phyloP scores from a whole-genome alignment of 2,113 vertebrate genomes.

The Corythornis cristatus region DNA sequence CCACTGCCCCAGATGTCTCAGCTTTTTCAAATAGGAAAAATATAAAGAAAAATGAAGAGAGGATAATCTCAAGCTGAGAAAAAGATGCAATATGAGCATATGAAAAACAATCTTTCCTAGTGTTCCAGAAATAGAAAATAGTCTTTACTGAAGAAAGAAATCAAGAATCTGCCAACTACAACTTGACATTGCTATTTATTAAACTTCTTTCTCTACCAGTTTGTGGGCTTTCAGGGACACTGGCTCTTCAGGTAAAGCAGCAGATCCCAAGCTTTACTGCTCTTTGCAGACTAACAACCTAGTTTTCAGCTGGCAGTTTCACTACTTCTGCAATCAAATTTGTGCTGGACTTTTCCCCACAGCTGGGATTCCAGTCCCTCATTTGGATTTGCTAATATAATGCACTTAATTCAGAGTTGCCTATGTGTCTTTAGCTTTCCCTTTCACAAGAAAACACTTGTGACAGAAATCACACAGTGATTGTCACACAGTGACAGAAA shows the following conservation, averaged over 20 bases:
- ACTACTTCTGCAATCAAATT: not conserved
- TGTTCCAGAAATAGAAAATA: not conserved
- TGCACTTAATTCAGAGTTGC: not conserved
- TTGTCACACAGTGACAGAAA: not conserved
- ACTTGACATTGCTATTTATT: not conserved
- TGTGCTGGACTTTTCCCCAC: not conserved
- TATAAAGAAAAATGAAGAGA: not conserved
- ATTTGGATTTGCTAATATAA: not conserved
- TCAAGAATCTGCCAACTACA: not conserved
- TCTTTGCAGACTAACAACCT: not conserved
- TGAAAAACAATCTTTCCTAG: not conserved
- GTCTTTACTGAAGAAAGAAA: not conserved
- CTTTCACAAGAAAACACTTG: not conserved
- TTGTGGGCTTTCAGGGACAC: not conserved
- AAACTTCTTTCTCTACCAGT: not conserved
- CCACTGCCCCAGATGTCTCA: not conserved
- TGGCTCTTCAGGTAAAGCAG: not conserved
- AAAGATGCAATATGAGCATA: not conserved
- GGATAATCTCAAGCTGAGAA: not conserved
- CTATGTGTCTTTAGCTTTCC: not conserved
- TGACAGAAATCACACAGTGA: not conserved
- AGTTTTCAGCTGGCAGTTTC: not conserved
- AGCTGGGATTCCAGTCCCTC: not conserved
- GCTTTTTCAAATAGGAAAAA: not conserved
- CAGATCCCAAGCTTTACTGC: not conserved